Evolutionary conservation across 2,888 invertebrate genomes (phyloP), one percentile per base, ranked within the genome.

Genomic region (Drosophila mulleri): DNA sequence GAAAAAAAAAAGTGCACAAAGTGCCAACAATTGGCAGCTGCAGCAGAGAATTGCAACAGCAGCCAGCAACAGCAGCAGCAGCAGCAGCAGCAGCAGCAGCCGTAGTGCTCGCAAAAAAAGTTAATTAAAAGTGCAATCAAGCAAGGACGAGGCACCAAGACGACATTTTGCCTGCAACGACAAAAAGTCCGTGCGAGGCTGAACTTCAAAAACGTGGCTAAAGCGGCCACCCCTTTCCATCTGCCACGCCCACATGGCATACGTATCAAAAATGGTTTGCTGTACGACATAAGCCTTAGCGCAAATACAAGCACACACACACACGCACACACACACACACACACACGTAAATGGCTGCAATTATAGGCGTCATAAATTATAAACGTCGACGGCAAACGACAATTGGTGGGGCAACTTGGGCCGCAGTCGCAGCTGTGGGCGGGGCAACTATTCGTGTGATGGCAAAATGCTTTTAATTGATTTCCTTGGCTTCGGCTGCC

Each of bases 91-190:
- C 68, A 66, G 56, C 68, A 11, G 20, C 44, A 3, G 20, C 44
- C 6, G 14, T 20, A 42, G 41, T 2, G 65, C 61, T 73, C 48
- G 37, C 72, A 77, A 89, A 88, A 87, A 88, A 89, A 85, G 87
- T 89, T 89, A 90, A 89, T 89, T 89, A 90, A 89, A 89, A 89
- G 89, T 80, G 90, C 90, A 88, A 89, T 83, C 83, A 88, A 77
- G 87, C 87, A 77, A 70, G 70, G 71, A 66, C 72, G 62, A 59
- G 66, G 65, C 41, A 23, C 42, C 56, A 48, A 45, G 61, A 66
- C 67, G 74, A 72, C 72, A 83, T 85, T 82, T 74, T 72, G 74
- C 85, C 71, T 68, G 84, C 80, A 80, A 67, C 72, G 71, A 69
- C 71, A 62, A 77, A 77, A 75, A 60, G 69, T 23, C 70, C 67